A percentile compares a stretch with the other conserved stretches of the same genome.
Conservation (phyloP, 2,797 vertebrate genomes). For the Coluber constrictor region DNA sequence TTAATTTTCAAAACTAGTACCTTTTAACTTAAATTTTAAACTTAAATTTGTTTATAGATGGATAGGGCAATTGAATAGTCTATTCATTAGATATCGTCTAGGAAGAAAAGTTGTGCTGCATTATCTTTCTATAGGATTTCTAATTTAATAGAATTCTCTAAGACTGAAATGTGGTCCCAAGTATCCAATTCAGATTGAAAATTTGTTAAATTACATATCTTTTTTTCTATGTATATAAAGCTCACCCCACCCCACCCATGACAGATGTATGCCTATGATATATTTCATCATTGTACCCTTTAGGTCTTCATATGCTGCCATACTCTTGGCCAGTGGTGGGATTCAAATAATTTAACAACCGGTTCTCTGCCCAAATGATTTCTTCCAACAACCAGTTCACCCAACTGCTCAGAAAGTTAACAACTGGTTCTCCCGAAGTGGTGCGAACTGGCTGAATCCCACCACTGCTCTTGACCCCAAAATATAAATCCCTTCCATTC, state of each 20-base stretch:
- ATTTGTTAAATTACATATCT: background rate
- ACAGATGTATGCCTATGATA: background rate
- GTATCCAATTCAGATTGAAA: background rate
- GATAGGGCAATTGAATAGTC: background rate
- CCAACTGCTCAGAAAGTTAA: no score
- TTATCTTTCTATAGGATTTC: background rate
- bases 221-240: background rate
- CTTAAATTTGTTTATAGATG: background rate
- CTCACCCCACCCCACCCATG: background rate
- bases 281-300: background rate
- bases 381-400: no score
- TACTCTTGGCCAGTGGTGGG: background rate
- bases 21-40: background rate
- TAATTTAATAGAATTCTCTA: background rate
- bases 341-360: no score
- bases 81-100: background rate
- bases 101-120: background rate
- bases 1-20: accelerated
- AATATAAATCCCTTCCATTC: background rate
- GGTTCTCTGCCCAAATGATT: no score
- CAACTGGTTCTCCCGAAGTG: no score
- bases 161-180: background rate
- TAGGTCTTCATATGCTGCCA: background rate
- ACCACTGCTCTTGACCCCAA: background rate
- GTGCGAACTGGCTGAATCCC: no score